Conservation (phyloP, 2,113 vertebrate species). For the Trinectes maculatus region DNA sequence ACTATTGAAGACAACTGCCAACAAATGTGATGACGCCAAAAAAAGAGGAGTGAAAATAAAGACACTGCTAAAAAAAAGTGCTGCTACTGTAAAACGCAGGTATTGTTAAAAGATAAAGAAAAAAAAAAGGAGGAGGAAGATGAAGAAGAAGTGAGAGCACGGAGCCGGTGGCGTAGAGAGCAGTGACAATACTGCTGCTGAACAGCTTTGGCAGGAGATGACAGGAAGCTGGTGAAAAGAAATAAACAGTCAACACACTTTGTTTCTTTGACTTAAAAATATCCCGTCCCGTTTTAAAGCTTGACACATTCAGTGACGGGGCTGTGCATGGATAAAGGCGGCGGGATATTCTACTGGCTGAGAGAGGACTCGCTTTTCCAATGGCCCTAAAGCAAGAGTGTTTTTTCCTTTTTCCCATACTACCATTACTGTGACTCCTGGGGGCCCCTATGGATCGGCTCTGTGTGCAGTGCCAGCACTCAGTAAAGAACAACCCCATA, state of each 20-base stretch:
- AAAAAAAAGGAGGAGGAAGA: constrained; percentile 4
- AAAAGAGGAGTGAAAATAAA: constrained; percentile 61
- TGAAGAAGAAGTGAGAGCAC: constrained; percentile 54
- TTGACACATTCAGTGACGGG: constrained; percentile 70
- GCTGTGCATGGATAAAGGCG: constrained; percentile 53
- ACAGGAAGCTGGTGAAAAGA: constrained; percentile 74
- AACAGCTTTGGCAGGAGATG: constrained; percentile 83
- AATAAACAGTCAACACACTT: constrained; percentile 80
- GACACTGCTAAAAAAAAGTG: constrained; percentile 77
- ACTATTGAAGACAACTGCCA: constrained; percentile 77
- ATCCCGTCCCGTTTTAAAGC: constrained; percentile 77
- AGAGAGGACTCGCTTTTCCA: constrained; percentile 60
- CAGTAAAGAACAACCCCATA: constrained; percentile 71
- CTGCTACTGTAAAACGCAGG: constrained; percentile 76
- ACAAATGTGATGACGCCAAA: constrained; percentile 75
- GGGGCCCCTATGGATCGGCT: constrained; percentile 69
- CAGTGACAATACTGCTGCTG: constrained; percentile 76
- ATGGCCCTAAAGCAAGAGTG: constrained; percentile 41
- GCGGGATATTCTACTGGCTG: constrained; percentile 54
- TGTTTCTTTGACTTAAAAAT: constrained; percentile 81
- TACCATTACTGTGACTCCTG: constrained; percentile 75
- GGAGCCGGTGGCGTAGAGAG: constrained; percentile 65
- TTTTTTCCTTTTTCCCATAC: constrained; percentile 56
- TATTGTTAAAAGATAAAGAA: constrained; percentile 81
- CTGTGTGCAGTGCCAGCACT: constrained; percentile 66